Base-by-base conservation (phyloP, 1,140 invertebrate species). In the Bombus difficillimus region DNA sequence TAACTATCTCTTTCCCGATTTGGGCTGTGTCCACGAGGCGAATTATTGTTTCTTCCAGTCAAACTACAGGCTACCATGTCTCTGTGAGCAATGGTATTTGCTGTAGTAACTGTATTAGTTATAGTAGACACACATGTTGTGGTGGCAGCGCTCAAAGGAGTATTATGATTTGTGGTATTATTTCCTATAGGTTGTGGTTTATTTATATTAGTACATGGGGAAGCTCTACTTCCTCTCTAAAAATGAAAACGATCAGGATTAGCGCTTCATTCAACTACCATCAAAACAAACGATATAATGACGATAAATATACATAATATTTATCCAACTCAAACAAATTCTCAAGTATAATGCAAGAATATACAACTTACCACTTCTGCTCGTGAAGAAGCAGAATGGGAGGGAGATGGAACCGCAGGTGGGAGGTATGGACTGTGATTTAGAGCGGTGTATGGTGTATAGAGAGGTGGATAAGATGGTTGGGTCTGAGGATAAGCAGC, bases 1-100 rank as follows among this genome's bases (percentile, higher is more conserved):
- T 98, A 98, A 93, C 97, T 98, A 91, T 98, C 97, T 83, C 97
- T 96, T 93, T 98, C 97, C 88, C 97, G 96, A 86, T 94, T 97
- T 12, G 97, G 97, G 93, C 97, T 98, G 91, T 97, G 97, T 76
- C 97, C 97, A 87, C 97, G 96, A 13, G 97, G 97, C 28, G 97
- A 97, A 94, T 97, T 96, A 88, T 95, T 95, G 77, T 90, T 95
- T 76, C 96, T 93, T 73, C 94, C 95, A 57, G 96, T 94, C 82
- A 96, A 86, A 86, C 94, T 95, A 77, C 95, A 95, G 86, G 94
- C 94, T 78, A 96, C 94, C 89, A 94, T 94, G 88, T 95, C 95
- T 86, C 94, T 92, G 87, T 95, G 96, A 85, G 92, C 93, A 71
- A 95, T 95, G 15, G 95, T 95, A 78, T 95, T 96, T 62, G 93